A percentile compares a stretch with the other conserved stretches of the same genome.
These are phyloP conservation scores for Coboldia fuscipes DNA, from an alignment of 1,140 invertebrate species.

Conservation along the genomic window DNA sequence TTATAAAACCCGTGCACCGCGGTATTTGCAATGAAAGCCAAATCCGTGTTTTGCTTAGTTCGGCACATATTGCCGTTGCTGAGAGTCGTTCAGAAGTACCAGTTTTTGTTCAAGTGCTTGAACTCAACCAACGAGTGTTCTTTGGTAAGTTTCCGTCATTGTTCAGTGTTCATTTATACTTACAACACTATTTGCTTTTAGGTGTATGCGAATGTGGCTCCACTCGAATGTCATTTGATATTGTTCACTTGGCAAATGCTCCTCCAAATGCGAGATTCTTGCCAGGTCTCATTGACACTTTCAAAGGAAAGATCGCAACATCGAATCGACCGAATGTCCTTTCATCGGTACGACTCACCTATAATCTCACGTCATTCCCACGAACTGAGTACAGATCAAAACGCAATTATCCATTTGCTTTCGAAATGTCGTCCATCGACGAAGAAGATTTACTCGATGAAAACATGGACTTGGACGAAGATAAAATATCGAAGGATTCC, in stretches of 20 bases:
- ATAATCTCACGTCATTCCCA: conserved; percentile 50
- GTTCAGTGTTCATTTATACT: neutral
- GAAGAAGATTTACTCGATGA: neutral
- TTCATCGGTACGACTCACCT: conserved; percentile 65
- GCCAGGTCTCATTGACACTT: conserved; percentile 50
- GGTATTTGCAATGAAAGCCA: conserved; percentile 53
- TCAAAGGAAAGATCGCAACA: conserved; percentile 55
- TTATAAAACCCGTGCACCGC: conserved; percentile 36
- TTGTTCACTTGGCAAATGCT: conserved; percentile 64
- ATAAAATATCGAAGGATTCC: conserved; percentile 6
- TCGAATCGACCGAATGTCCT: conserved; percentile 38
- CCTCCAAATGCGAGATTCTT: conserved; percentile 68
- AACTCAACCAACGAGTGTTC: conserved; percentile 62
- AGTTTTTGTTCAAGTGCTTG: conserved; percentile 67
- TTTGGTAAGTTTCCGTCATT: conserved; percentile 27
- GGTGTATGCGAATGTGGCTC: conserved; percentile 44
- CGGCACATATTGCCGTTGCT: conserved; percentile 57
- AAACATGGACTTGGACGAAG: neutral
- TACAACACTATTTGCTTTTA: neutral
- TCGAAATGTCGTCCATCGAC: neutral
- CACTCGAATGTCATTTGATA: conserved; percentile 59
- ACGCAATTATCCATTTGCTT: conserved; percentile 13
- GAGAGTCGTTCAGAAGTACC: conserved; percentile 66
- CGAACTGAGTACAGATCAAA: conserved; percentile 17
- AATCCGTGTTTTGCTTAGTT: conserved; percentile 69